phyloP scores from a whole-genome alignment of 37 sponge, comb jelly and placozoan species.

The Amphimedon queenslandica region DNA sequence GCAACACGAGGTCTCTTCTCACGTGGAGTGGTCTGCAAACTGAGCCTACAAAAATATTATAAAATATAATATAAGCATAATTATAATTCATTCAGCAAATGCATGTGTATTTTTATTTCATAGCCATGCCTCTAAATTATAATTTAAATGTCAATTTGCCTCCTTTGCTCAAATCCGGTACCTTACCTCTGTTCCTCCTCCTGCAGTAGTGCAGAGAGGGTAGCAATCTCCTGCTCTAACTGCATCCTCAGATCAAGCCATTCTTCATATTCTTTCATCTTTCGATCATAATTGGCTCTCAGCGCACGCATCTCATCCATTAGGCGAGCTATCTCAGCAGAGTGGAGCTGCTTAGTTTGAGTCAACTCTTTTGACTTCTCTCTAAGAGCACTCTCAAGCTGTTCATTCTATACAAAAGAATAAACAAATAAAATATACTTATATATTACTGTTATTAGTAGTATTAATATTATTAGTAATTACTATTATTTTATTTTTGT shows the following conservation, averaged over 20 bases:
- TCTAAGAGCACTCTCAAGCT: slow-evolving; percentile 22
- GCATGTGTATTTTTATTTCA: too few species aligned
- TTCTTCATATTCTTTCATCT: slow-evolving; percentile 84
- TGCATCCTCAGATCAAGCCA: slow-evolving; percentile 78
- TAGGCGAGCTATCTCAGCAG: slow-evolving; percentile 44
- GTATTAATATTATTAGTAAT: too few species aligned
- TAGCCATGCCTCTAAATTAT: too few species aligned
- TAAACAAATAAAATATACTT: too few species aligned
- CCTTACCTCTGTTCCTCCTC: slow-evolving; percentile 84
- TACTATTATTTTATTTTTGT: too few species aligned
- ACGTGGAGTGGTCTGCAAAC: slow-evolving; percentile 68
- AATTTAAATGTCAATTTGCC: too few species aligned
- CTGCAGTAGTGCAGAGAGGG: slow-evolving; percentile 78
- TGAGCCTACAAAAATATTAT: too few species aligned
- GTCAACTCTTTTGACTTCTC: slow-evolving; percentile 45
- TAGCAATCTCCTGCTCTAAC: slow-evolving; percentile 88
- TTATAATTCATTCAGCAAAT: too few species aligned
- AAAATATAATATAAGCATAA: too few species aligned
- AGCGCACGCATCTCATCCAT: slow-evolving; percentile 49
- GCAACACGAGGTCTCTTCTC: slow-evolving; percentile 37
- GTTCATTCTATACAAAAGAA: slow-evolving; percentile 54
- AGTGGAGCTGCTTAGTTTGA: slow-evolving; percentile 15
- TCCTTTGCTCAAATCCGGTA: too few species aligned
- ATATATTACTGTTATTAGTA: too few species aligned
- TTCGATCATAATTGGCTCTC: slow-evolving; percentile 72